Conservation (phyloP, 2,113 vertebrate genomes). For the Propithecus coquereli region DNA sequence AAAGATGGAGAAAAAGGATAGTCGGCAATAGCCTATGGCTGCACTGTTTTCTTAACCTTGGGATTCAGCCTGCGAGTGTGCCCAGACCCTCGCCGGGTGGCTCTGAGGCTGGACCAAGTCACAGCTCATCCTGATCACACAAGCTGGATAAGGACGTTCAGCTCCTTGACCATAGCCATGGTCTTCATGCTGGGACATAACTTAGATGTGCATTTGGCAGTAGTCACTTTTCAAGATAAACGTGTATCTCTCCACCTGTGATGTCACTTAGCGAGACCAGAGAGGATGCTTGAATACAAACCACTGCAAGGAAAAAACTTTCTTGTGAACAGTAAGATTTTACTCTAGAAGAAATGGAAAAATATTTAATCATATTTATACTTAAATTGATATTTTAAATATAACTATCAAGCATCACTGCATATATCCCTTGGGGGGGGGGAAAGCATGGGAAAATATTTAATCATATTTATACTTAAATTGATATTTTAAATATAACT, state of each 20-base stretch:
- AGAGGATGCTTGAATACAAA: not conserved
- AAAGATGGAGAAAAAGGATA: not conserved
- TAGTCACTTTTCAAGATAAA: not conserved
- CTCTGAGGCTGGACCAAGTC: not conserved
- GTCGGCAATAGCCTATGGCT: not conserved
- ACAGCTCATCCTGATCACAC: not conserved
- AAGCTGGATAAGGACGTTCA: not conserved
- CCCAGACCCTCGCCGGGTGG: not conserved
- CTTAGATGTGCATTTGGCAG: not conserved
- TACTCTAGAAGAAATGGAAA: not conserved
- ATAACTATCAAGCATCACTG: not conserved
- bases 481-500: not conserved
- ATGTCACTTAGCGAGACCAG: not conserved
- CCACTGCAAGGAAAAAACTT: fast-evolving
- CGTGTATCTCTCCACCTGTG: not conserved
- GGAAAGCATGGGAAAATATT: not conserved
- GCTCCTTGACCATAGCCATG: not conserved
- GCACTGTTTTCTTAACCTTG: not conserved
- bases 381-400: not conserved
- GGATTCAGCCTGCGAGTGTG: not conserved
- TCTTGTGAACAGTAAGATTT: not conserved
- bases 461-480: not conserved
- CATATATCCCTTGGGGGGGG: not conserved
- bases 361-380: not conserved
- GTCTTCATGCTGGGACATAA: not conserved